Conservation (phyloP, 2,797 vertebrate genomes). For the Diglossa cyanea region DNA sequence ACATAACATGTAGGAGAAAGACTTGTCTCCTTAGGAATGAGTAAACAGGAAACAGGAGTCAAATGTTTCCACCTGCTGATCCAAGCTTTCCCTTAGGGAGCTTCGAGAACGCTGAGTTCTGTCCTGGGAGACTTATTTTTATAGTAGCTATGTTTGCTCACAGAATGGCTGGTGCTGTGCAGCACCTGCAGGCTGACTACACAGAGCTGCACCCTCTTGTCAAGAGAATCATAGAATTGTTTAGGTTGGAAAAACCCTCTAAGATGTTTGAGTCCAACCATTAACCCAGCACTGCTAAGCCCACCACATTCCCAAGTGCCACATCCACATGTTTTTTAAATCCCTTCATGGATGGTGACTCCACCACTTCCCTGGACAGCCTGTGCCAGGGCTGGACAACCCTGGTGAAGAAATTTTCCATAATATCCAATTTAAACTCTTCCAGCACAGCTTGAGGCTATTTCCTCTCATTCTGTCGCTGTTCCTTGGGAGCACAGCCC, state of each 20-base stretch:
- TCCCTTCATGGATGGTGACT: not conserved
- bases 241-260: not conserved
- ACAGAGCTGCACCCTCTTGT: not conserved
- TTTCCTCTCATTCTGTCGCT: rapidly evolving
- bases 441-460: not conserved
- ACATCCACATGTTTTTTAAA: not conserved
- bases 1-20: not conserved
- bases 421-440: not conserved
- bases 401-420: not conserved
- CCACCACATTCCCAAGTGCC: not conserved
- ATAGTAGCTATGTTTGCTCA: not conserved
- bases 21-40: not conserved
- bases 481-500: not conserved
- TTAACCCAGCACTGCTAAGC: not conserved
- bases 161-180: not conserved
- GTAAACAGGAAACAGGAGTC: not conserved
- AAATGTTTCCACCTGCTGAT: not conserved
- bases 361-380: not conserved
- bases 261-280: not conserved
- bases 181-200: not conserved
- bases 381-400: not conserved
- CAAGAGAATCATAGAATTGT: not conserved
- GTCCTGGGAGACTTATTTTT: not conserved
- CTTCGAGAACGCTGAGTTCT: not conserved
- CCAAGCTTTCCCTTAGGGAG: not conserved